Base-by-base conservation (phyloP, 2,113 vertebrate species). In the Macroglossus sobrinus region DNA sequence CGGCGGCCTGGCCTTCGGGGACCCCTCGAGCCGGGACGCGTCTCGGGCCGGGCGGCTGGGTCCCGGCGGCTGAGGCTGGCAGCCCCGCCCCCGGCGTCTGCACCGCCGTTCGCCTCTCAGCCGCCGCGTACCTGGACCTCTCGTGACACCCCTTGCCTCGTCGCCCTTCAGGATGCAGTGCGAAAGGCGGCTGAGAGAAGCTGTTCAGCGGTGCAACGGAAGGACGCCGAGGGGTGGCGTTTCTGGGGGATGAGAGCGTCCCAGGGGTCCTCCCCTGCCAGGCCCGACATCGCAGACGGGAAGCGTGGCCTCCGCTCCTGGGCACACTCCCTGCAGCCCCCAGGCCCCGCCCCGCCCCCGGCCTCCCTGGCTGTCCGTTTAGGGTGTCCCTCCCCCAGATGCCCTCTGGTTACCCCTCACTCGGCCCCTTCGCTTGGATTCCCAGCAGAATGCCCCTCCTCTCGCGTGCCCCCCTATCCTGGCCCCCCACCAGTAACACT, bases 141-240 rank as follows among this genome's bases (percentile, higher is more conserved):
- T 18, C 16, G 40, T 50, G 47, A 50, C 35, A 12, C n/a, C 30
- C 19, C 9, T 21, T 12, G 35, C 38, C n/a, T 47, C 18, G 38
- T 8, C 2, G 0, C 63, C 50, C 4, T 13, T n/a, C 28, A 0
- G 2, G 66, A 43, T 4, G 2, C 30, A 7, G 19, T 4, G 4
- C 0, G 35, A 16, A 18, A 40, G 82, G 11, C 76, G 26, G 0
- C 0, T 40, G 50, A 55, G 22, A 75, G 66, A 35, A 6, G 38
- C 21, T 26, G 3, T 15, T 22, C 16, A 2, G 9, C 33, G 33
- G 12, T 28, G 47, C 38, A 12, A 1, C 26, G 11, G 66, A 47
- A 74, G 72, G 28, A 8, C 10, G 0, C 28, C 2, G 69, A 2
- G 3, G 40, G 30, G 1, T 0, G 5, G 66, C 0, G 1, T 30